phyloP scores from a whole-genome alignment of 2,888 invertebrate genomes.

The Pycnomerus fuliginosus region DNA sequence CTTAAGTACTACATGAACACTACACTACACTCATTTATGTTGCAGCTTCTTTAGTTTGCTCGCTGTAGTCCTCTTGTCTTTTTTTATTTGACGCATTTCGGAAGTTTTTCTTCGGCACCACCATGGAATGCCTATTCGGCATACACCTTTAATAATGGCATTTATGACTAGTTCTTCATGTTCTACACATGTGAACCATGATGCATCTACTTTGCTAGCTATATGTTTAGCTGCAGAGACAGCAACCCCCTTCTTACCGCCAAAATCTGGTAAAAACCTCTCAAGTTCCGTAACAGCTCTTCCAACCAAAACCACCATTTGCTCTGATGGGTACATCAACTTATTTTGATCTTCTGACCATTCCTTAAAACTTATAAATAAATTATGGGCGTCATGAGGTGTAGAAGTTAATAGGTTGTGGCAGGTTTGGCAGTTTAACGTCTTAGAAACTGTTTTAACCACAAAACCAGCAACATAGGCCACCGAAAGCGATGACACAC shows the following conservation, averaged over 20 bases:
- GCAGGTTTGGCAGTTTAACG: slow-evolving; percentile 2
- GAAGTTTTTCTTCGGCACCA: slow-evolving; percentile 6
- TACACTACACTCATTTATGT: no score
- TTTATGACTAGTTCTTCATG: neutral
- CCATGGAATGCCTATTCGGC: slow-evolving; percentile 9
- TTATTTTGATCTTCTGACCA: slow-evolving; percentile 3
- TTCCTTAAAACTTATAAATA: slow-evolving; percentile 6
- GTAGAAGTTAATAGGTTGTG: neutral
- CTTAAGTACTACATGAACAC: no score
- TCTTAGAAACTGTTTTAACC: slow-evolving; percentile 2
- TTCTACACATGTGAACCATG: neutral
- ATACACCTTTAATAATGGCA: slow-evolving; percentile 1
- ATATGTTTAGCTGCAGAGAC: neutral
- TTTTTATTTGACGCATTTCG: neutral
- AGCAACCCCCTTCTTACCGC: neutral
- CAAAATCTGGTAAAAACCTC: neutral
- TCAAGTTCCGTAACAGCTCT: slow-evolving; percentile 1
- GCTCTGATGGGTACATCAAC: slow-evolving; percentile 12
- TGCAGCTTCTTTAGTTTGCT: slow-evolving; percentile 1
- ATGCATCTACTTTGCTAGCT: neutral
- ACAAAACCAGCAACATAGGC: slow-evolving; percentile 9
- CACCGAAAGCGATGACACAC: slow-evolving; percentile 1
- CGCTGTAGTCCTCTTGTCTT: slow-evolving; percentile 1
- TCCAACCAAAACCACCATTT: slow-evolving; percentile 8
- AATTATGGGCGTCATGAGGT: slow-evolving; percentile 6